Evolutionary conservation across 2,888 invertebrate species (phyloP).

Genomic region (Xylota segnis): DNA sequence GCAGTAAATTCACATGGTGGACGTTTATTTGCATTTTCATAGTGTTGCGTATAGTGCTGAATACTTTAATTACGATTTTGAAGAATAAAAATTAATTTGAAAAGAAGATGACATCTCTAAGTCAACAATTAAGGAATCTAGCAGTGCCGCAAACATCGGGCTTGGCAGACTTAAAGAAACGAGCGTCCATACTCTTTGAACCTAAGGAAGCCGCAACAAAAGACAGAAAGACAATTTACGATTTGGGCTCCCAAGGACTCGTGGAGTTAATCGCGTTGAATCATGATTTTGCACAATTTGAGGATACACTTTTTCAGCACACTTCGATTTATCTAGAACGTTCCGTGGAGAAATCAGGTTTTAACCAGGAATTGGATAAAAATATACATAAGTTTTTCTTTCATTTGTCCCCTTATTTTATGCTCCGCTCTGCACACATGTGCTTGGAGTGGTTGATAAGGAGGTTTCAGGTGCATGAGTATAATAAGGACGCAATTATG

Average conservation of each 20-base stretch:
- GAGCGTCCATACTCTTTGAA: conserved; percentile 94
- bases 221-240: conserved; percentile 93
- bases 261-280: conserved; percentile 92
- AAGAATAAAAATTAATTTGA: background rate
- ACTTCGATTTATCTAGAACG: conserved; percentile 92
- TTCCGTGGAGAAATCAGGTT: conserved; percentile 89
- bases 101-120: conserved; percentile 89
- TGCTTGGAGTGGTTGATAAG: conserved; percentile 98
- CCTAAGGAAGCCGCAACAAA: conserved; percentile 95
- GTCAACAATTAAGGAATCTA: conserved; percentile 91
- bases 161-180: conserved; percentile 88
- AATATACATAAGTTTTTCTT: conserved; percentile 92
- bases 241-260: conserved; percentile 94
- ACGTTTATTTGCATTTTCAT: conserved; percentile 13
- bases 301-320: conserved; percentile 90
- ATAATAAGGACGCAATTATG: conserved; percentile 93
- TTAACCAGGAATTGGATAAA: conserved; percentile 91
- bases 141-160: conserved; percentile 90
- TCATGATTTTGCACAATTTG: conserved; percentile 89
- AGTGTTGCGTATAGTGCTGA: background rate
- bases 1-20: no score
- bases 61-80: no score
- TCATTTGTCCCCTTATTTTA: conserved; percentile 94
- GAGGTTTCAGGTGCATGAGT: conserved; percentile 94
- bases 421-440: conserved; percentile 92